A percentile compares a stretch with the other conserved stretches of the same genome.
Evolutionary conservation across 2,888 invertebrate species (phyloP).

Genomic region (Trichopoda pennipes): DNA sequence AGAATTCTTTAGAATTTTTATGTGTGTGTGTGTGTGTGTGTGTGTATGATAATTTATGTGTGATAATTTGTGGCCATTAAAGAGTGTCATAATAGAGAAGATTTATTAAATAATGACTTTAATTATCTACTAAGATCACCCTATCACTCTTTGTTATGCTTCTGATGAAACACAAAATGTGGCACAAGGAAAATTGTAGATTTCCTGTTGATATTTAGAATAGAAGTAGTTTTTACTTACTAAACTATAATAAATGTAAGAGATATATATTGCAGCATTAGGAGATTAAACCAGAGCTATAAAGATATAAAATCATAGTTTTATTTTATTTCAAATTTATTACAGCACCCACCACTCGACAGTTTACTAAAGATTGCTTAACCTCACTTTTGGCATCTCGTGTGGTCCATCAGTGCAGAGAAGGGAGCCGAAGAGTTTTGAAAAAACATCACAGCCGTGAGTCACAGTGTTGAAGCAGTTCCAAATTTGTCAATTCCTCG

Average conservation of each 20-base stretch:
- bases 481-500: no score
- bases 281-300: neutral
- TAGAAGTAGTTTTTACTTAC: conserved; percentile 22
- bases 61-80: conserved; percentile 37
- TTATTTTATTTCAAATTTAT: neutral
- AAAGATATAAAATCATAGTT: conserved; percentile 5
- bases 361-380: no score
- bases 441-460: no score
- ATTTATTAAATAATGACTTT: conserved; percentile 58
- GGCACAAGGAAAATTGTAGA: conserved; percentile 54
- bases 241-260: conserved; percentile 23
- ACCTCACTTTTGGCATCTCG: no score
- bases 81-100: conserved; percentile 38
- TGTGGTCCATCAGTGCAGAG: no score
- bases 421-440: no score
- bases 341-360: no score
- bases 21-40: neutral
- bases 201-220: conserved; percentile 50
- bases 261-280: conserved; percentile 28
- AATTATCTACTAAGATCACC: conserved; percentile 53
- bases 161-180: conserved; percentile 30
- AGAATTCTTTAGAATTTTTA: conserved; percentile 45
- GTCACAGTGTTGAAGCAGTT: no score
- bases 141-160: conserved; percentile 36
- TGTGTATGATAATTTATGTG: conserved; percentile 15